Percentiles rank a stretch among this genome's conserved stretches.
phyloP scores from a whole-genome alignment of 2,888 invertebrate species.

The Drosophila nigricruria region DNA sequence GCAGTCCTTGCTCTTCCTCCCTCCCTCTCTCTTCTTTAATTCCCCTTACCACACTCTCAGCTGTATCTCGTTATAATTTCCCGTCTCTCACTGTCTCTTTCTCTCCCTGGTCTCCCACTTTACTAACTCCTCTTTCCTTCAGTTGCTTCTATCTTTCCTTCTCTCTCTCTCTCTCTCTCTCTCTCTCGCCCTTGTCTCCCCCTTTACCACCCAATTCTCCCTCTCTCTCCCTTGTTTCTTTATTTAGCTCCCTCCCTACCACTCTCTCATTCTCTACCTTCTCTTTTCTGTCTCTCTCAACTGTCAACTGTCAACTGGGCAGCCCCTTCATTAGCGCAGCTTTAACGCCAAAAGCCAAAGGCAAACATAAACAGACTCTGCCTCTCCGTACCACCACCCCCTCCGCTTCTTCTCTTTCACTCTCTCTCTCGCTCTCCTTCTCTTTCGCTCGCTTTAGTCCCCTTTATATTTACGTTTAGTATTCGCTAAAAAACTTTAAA shows the following conservation, averaged over 20 bases:
- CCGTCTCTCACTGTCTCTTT: not conserved
- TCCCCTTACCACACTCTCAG: not conserved
- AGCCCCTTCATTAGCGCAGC: constrained; percentile 59
- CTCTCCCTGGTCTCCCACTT: not conserved
- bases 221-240: not conserved
- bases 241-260: not conserved
- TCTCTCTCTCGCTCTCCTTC: not conserved
- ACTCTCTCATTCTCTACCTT: not conserved
- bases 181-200: no score
- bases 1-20: not conserved
- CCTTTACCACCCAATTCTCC: not conserved
- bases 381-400: no score
- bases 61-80: not conserved
- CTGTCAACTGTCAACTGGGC: constrained; percentile 41
- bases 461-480: constrained; percentile 11
- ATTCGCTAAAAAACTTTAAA: constrained; percentile 37
- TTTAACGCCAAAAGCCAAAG: constrained; percentile 40
- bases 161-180: not conserved
- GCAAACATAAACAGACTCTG: constrained; percentile 8
- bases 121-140: not conserved
- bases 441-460: not conserved
- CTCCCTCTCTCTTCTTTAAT: not conserved
- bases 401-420: rapidly evolving
- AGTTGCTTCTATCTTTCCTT: not conserved
- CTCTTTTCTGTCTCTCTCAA: not conserved